Base-by-base conservation (phyloP, 2,888 invertebrate genomes). In the Campoplex capitator region DNA sequence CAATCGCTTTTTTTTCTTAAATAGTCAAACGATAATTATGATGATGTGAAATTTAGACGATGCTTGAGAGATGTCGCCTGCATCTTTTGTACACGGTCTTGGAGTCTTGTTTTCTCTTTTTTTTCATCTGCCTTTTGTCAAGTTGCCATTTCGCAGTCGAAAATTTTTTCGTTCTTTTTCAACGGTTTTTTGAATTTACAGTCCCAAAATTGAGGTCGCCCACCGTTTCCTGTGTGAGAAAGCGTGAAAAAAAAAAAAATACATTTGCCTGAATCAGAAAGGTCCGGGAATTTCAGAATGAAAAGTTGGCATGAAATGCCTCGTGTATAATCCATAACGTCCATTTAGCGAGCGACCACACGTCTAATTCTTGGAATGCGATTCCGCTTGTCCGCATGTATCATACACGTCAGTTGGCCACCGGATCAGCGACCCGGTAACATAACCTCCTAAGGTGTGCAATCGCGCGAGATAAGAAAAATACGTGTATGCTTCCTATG, bases 301-400 rank as follows among this genome's bases (percentile, higher is more conserved):
- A 28, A 32, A 62, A 13, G 32, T 62, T 32, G 16, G 32, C 32
- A 28, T 16, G 71, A 71, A 71, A 48, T 7, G 16, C n/a, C 48
- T 71, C 38, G 16, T 42, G n/a, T 42, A 18, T 35, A 38, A 35
- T 71, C 13, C 13, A 73, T 6, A 18, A 48, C 18, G 23, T 48
- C 13, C 8, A n/a, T n/a, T 71, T 32, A 45, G 35, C 65, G 75
- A 58, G 83, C 71, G 75, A 83, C 83, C 83, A 67, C 75, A 83
- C 83, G 78, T 51, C 71, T 75, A 67, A 83, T 86, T 86, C 86
- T 83, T 38, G 79, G 86, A 86, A 86, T 86, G 83, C 79, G 75
- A 83, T 73, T 73, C 73, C 71, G 77, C 77, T 38, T 48, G 81
- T 56, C 51, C 45, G 48, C 51, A 38, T 67, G 38, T 56, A 28